Conservation (phyloP, 1,140 invertebrate genomes). For the Drosophila chauvacae region DNA sequence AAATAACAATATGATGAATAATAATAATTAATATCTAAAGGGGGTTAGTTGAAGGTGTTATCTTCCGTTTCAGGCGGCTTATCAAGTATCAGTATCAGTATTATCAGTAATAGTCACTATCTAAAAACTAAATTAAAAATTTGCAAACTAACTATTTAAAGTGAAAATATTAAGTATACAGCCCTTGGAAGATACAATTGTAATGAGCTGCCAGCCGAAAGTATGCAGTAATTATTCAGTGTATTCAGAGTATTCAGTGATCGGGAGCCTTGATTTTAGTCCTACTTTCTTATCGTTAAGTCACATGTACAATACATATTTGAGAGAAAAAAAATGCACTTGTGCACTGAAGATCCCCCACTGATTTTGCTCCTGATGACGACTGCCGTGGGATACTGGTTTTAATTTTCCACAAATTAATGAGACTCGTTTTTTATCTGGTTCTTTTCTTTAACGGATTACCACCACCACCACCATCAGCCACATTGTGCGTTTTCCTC, state of each 20-base stretch:
- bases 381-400: constrained; percentile 12
- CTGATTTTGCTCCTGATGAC: constrained; percentile 11
- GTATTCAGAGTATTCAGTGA: not conserved
- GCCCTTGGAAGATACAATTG: not conserved
- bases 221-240: not conserved
- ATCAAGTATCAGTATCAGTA: too few species aligned
- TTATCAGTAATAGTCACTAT: not conserved
- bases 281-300: not conserved
- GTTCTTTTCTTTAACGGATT: constrained; percentile 20
- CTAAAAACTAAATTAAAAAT: not conserved
- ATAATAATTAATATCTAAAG: too few species aligned
- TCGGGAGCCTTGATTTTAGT: not conserved
- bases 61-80: too few species aligned
- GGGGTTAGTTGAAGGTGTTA: too few species aligned
- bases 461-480: constrained; percentile 9
- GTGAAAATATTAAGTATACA: not conserved
- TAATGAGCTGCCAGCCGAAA: not conserved
- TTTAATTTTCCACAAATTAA: constrained; percentile 22
- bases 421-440: constrained; percentile 22
- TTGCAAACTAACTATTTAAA: not conserved
- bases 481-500: constrained; percentile 26
- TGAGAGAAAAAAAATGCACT: constrained; percentile 8
- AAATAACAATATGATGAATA: too few species aligned
- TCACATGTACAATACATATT: constrained; percentile 3
- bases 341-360: constrained; percentile 11